phyloP scores from a whole-genome alignment of 2,888 invertebrate species.

The Lepidonotus clava region DNA sequence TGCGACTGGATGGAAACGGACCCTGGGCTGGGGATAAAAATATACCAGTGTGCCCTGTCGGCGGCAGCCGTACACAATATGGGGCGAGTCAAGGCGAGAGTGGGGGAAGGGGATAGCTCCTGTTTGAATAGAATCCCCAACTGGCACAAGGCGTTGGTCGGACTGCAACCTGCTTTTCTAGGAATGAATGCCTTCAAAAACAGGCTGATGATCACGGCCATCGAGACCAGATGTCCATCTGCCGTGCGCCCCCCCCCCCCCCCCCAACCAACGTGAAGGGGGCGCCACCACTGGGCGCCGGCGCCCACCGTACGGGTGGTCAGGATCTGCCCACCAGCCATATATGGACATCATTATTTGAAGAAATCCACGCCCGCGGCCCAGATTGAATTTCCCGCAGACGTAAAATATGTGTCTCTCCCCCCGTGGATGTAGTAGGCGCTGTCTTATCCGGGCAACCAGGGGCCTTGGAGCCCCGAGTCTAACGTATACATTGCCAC shows the following conservation, averaged over 20 bases:
- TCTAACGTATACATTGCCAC: constrained; percentile 37
- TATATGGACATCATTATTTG: background rate
- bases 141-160: no score
- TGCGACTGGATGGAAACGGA: constrained; percentile 14
- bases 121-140: background rate
- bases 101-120: background rate
- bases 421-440: background rate
- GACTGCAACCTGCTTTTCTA: background rate
- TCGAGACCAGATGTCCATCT: background rate
- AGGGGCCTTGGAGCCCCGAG: background rate
- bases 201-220: background rate
- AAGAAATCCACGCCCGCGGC: constrained; percentile 27
- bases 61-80: background rate
- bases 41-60: background rate
- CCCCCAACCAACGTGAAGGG: background rate
- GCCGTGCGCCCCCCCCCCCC: background rate
- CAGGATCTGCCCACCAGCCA: no score
- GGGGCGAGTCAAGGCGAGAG: background rate
- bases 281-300: no score
- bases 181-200: background rate
- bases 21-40: background rate
- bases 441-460: background rate
- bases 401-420: constrained; percentile 40
- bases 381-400: constrained; percentile 7
- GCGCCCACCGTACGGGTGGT: no score